These are phyloP conservation scores for Aegotheles bennettii DNA, from an alignment of 2,113 vertebrate genomes.

Conservation along the genomic window DNA sequence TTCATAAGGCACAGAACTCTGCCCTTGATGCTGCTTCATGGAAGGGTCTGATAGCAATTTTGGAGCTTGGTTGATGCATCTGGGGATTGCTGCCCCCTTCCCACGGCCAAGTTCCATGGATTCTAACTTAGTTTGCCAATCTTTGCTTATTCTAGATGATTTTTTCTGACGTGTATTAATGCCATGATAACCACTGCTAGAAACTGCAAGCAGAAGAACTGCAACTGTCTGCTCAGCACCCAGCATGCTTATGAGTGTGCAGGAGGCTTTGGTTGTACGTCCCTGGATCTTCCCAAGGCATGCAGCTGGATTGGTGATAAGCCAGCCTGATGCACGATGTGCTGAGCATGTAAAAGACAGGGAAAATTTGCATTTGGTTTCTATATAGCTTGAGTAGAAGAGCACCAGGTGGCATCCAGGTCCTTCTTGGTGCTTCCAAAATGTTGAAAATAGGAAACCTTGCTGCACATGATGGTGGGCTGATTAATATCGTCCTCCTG, in stretches of 20 bases:
- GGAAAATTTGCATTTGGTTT: not conserved
- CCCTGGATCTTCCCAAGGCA: not conserved
- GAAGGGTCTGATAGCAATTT: not conserved
- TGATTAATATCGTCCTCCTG: not conserved
- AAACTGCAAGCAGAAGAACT: not conserved
- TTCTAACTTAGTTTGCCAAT: not conserved
- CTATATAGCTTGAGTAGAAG: not conserved
- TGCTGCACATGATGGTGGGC: accelerated
- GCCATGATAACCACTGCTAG: not conserved
- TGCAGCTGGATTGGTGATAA: not conserved
- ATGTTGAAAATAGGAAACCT: not conserved
- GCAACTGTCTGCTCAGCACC: not conserved
- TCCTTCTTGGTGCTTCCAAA: not conserved
- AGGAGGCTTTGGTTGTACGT: not conserved
- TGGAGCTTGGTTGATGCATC: not conserved
- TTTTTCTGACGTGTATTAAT: not conserved
- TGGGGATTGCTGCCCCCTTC: not conserved
- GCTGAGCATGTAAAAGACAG: not conserved
- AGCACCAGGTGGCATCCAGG: not conserved
- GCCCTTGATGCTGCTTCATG: not conserved
- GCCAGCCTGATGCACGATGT: not conserved
- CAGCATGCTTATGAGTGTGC: accelerated
- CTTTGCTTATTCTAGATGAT: not conserved
- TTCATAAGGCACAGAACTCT: not conserved
- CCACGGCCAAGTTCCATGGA: not conserved